Percentiles rank a stretch among this genome's conserved stretches.
Conservation (phyloP, 1,140 invertebrate genomes). For the Platyscapa corneri region DNA sequence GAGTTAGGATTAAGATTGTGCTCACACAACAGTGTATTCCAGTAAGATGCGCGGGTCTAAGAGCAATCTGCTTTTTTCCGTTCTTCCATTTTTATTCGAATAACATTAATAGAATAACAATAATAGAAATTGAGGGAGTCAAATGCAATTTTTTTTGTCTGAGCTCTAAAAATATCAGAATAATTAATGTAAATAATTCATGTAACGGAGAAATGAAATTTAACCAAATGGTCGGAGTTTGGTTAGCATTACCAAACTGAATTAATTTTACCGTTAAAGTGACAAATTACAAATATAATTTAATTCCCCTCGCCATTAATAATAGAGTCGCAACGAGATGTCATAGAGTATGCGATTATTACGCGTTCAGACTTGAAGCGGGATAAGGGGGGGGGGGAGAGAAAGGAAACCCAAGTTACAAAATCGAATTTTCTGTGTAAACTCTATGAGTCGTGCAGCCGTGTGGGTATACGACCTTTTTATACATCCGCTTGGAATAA, state of each 20-base stretch:
- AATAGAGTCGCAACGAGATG: background rate
- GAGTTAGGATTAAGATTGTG: background rate
- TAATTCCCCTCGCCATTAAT: background rate
- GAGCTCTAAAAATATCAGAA: too few relatives aligned
- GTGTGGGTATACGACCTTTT: background rate
- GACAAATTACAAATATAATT: background rate
- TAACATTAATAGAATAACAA: too few relatives aligned
- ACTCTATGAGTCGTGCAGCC: background rate
- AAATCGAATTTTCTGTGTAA: background rate
- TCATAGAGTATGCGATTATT: background rate
- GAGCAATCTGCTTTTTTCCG: too few relatives aligned
- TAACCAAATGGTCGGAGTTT: too few relatives aligned
- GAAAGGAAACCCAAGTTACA: background rate
- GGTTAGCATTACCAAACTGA: too few relatives aligned
- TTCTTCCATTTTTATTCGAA: too few relatives aligned
- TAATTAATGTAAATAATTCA: too few relatives aligned
- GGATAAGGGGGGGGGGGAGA: background rate
- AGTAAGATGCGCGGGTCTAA: background rate
- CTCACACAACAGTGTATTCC: background rate
- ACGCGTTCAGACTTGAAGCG: background rate
- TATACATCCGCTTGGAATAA: background rate
- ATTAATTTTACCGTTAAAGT: too few relatives aligned
- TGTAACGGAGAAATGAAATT: too few relatives aligned
- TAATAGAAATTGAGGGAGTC: too few relatives aligned
- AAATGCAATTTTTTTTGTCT: too few relatives aligned